phyloP scores from a whole-genome alignment of 2,113 vertebrate genomes.

The Brachyhypopomus gauderio region DNA sequence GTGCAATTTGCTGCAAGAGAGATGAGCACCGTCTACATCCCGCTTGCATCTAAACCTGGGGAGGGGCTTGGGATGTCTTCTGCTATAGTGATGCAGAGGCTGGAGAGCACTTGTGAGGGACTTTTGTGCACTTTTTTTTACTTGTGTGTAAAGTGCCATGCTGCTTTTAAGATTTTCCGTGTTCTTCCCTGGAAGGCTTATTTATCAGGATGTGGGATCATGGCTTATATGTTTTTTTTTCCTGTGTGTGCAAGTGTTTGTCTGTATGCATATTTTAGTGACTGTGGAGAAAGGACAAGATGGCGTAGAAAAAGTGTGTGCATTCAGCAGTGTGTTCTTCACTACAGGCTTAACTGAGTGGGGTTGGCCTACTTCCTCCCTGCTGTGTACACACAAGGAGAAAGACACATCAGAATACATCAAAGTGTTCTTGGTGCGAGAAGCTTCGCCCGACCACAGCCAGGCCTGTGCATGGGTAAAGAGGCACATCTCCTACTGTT shows the following conservation, averaged over 20 bases:
- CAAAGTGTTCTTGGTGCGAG: conserved; percentile 14
- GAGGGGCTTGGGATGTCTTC: background rate
- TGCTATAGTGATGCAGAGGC: background rate
- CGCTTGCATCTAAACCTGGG: conserved; percentile 2
- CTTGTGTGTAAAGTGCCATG: conserved; percentile 15
- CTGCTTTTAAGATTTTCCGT: background rate
- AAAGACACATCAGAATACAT: conserved; percentile 38
- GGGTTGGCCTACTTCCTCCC: conserved; percentile 29
- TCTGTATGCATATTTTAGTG: conserved; percentile 16
- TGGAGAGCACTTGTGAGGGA: no score
- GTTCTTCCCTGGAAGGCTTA: background rate
- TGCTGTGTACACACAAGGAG: conserved; percentile 22
- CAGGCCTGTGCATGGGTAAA: conserved; percentile 3
- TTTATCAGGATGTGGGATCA: background rate
- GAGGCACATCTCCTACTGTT: conserved; percentile 27
- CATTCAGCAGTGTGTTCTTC: background rate
- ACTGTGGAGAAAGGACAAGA: background rate
- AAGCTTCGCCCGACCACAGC: conserved; percentile 29
- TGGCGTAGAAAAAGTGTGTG: conserved; percentile 5
- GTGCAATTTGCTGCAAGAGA: background rate
- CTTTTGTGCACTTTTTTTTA: background rate
- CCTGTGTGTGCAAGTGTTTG: background rate
- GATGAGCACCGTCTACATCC: background rate
- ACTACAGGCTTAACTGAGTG: background rate
- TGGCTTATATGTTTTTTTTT: no score